Conservation (phyloP, 1,140 invertebrate species). For the Acromyrmex echinatior region DNA sequence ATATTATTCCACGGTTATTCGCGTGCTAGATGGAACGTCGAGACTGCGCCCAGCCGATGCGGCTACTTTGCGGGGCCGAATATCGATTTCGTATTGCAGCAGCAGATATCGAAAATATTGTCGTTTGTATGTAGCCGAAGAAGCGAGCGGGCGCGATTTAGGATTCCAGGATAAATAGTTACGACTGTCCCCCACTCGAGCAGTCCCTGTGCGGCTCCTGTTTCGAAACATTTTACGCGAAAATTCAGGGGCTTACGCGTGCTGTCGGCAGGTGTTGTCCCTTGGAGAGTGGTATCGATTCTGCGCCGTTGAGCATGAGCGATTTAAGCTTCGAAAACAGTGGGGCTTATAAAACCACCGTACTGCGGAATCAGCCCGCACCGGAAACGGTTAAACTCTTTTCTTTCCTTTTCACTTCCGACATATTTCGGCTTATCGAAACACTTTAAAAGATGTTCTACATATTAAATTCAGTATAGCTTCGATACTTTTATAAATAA, state of each 20-base stretch:
- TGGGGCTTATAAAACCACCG: constrained; percentile 44
- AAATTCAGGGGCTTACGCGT: constrained; percentile 60
- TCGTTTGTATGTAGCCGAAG: constrained; percentile 55
- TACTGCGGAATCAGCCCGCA: constrained; percentile 18
- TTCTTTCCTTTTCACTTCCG: not conserved
- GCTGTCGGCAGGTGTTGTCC: constrained; percentile 51
- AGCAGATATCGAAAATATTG: constrained; percentile 57
- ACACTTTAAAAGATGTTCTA: not conserved
- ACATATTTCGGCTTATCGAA: constrained; percentile 17
- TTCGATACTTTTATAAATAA: constrained; percentile 11
- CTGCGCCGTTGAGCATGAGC: constrained; percentile 47
- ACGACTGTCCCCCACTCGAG: not conserved
- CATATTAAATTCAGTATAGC: not conserved
- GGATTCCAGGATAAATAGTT: constrained; percentile 48
- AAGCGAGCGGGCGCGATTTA: constrained; percentile 18
- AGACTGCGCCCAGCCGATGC: constrained; percentile 20
- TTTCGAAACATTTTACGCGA: constrained; percentile 44
- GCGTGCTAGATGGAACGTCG: constrained; percentile 13
- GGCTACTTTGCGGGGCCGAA: constrained; percentile 54
- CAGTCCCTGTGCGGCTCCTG: not conserved
- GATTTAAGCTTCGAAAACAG: constrained; percentile 64
- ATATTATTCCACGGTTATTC: constrained; percentile 51
- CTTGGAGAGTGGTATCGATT: constrained; percentile 63
- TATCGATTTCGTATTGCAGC: constrained; percentile 59
- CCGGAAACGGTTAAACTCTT: not conserved